phyloP scores from a whole-genome alignment of 2,888 invertebrate genomes.

The Monoplex corrugatus region DNA sequence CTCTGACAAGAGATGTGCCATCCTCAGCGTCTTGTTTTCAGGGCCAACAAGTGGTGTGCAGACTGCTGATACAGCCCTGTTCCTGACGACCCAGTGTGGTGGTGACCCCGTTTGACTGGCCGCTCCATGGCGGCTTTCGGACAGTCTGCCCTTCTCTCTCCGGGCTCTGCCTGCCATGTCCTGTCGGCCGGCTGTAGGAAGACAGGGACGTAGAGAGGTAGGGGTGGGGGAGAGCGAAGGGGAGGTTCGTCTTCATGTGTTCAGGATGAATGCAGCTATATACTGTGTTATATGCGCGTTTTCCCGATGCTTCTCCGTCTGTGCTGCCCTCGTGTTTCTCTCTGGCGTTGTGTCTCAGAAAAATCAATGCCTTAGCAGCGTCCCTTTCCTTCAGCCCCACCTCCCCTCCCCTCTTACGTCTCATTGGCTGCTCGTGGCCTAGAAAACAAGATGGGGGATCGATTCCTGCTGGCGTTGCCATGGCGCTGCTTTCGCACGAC shows the following conservation, averaged over 20 bases:
- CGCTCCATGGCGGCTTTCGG: too few species aligned
- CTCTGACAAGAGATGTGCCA: too few species aligned
- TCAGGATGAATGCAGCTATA: neutral
- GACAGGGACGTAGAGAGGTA: neutral
- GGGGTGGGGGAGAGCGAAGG: neutral
- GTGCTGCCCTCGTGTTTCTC: neutral
- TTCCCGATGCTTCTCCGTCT: neutral
- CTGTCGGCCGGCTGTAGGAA: too few species aligned
- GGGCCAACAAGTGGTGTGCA: too few species aligned
- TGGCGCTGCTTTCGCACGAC: slow-evolving; percentile 54
- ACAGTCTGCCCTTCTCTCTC: too few species aligned
- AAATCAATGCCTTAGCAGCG: slow-evolving; percentile 43
- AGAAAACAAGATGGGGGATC: slow-evolving; percentile 25
- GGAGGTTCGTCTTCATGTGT: neutral
- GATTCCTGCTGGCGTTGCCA: slow-evolving; percentile 50
- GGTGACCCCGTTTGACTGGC: too few species aligned
- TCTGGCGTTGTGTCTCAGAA: neutral
- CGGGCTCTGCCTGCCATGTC: too few species aligned
- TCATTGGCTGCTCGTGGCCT: slow-evolving; percentile 45
- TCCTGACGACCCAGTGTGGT: too few species aligned
- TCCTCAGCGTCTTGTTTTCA: too few species aligned
- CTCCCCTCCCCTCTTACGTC: neutral
- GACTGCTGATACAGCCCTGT: too few species aligned
- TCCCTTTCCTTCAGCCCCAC: slow-evolving; percentile 20
- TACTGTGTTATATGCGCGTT: neutral